These are phyloP conservation scores for Lymantria monacha DNA, from an alignment of 2,888 invertebrate genomes.

Conservation along the genomic window DNA sequence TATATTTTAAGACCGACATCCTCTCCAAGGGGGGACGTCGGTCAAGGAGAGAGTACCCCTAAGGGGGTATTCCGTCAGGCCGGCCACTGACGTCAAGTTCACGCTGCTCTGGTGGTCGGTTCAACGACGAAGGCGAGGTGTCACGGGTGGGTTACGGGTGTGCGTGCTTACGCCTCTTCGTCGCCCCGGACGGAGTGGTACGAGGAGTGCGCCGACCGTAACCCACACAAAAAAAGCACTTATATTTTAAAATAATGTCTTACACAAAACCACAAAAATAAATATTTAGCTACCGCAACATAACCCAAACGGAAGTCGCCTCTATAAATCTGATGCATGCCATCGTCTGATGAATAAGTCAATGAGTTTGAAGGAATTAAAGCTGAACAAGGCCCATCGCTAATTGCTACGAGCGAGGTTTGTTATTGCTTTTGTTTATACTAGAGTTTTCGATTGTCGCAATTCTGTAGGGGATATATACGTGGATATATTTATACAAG, in stretches of 20 bases:
- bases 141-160: no score
- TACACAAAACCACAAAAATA: background rate
- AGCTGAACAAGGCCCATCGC: slow-evolving; percentile 31
- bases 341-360: slow-evolving; percentile 49
- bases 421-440: slow-evolving; percentile 5
- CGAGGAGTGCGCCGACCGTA: no score
- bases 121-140: no score
- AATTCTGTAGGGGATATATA: background rate
- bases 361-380: slow-evolving; percentile 54
- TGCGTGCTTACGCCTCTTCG: no score
- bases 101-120: no score
- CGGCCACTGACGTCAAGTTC: no score
- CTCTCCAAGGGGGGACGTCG: no score
- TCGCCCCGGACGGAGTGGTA: no score
- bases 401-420: slow-evolving; percentile 33
- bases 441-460: slow-evolving; percentile 1
- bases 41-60: no score
- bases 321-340: slow-evolving; percentile 17
- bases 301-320: slow-evolving; percentile 6
- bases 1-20: no score
- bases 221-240: background rate
- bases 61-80: no score
- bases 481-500: no score
- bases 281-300: slow-evolving; percentile 2
- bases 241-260: background rate